phyloP scores from a whole-genome alignment of 2,113 vertebrate genomes.

The Cairina moschata region DNA sequence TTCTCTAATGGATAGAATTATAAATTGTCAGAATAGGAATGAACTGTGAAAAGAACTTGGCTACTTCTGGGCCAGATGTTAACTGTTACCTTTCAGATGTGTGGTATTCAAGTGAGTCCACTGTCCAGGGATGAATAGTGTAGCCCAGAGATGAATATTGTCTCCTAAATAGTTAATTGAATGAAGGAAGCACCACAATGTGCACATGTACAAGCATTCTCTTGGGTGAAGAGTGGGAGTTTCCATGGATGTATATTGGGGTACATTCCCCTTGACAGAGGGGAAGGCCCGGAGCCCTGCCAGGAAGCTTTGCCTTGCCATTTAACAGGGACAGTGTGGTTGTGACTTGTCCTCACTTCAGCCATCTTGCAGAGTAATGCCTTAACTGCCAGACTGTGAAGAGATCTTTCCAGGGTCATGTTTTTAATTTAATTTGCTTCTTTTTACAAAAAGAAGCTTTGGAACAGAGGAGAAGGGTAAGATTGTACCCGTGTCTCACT shows the following conservation, averaged over 20 bases:
- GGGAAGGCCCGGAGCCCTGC: background rate
- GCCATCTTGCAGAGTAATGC: background rate
- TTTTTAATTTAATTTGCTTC: background rate
- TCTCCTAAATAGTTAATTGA: accelerated
- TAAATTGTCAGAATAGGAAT: background rate
- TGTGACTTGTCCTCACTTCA: background rate
- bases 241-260: background rate
- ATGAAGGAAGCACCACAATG: background rate
- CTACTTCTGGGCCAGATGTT: background rate
- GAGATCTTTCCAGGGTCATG: background rate
- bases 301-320: background rate
- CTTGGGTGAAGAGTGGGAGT: background rate
- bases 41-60: background rate
- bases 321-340: accelerated
- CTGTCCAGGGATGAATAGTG: background rate
- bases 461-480: background rate
- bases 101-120: background rate
- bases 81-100: background rate
- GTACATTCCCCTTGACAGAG: too few relatives aligned
- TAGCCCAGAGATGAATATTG: background rate
- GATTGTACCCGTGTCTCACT: background rate
- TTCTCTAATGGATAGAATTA: background rate
- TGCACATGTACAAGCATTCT: accelerated
- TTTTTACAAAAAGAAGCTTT: background rate
- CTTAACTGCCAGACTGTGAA: background rate